Conservation (phyloP, 2,888 invertebrate species). For the Unio pictorum region DNA sequence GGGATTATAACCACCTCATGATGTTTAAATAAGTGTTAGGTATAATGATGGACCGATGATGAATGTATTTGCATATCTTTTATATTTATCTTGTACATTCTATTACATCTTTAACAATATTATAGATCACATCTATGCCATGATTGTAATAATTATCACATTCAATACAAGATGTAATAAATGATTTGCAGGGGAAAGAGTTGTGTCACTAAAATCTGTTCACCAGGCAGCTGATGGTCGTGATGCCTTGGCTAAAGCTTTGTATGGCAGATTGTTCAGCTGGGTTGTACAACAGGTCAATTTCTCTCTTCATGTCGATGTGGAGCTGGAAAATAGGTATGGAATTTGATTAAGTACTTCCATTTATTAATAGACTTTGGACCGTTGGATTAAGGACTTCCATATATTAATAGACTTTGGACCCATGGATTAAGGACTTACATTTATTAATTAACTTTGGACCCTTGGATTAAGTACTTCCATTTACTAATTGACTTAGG, state of each 20-base stretch:
- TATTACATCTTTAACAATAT: too few species aligned
- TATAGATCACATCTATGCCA: too few species aligned
- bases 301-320: constrained; percentile 45
- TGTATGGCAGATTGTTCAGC: constrained; percentile 64
- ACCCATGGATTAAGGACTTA: not conserved
- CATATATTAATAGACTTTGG: not conserved
- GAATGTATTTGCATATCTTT: too few species aligned
- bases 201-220: constrained; percentile 53
- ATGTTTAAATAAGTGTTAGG: too few species aligned
- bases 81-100: too few species aligned
- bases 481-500: not conserved
- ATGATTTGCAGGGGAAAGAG: constrained; percentile 48
- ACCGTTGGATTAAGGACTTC: not conserved
- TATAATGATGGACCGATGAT: too few species aligned
- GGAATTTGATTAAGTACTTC: not conserved
- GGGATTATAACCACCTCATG: too few species aligned
- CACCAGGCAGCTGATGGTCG: constrained; percentile 61
- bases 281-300: constrained; percentile 67
- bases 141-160: too few species aligned
- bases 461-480: not conserved
- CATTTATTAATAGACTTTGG: not conserved
- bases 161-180: not conserved
- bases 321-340: constrained; percentile 38
- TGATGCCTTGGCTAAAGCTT: constrained; percentile 64
- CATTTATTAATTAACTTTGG: not conserved